Conservation (phyloP, 2,113 vertebrate species). For the Psophia crepitans region DNA sequence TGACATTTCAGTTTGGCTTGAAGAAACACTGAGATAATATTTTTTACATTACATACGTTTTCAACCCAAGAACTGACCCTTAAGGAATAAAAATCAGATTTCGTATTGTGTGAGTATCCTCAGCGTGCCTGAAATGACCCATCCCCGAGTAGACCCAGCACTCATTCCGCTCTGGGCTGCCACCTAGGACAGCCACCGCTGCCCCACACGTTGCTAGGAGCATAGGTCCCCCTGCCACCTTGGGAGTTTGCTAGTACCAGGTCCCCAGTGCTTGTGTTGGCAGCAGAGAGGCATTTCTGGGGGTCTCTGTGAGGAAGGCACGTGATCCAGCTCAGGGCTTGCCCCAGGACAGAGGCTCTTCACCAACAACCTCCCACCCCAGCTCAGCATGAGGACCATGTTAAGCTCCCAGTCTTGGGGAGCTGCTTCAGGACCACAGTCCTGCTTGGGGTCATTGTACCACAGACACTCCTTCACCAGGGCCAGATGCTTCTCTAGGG, state of each 20-base stretch:
- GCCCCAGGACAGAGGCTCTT: neutral
- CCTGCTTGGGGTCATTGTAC: neutral
- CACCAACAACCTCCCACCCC: neutral
- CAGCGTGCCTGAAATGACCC: neutral
- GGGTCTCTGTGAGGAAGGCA: neutral
- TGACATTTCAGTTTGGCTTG: conserved; percentile 11
- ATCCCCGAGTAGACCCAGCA: neutral
- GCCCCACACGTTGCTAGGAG: rapidly evolving
- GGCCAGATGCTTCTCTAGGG: neutral
- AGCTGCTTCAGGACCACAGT: neutral
- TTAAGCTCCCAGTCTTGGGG: neutral
- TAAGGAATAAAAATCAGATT: neutral
- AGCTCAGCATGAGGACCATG: neutral
- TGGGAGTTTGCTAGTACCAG: too few species aligned
- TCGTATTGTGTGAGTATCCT: neutral
- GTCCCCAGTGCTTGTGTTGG: neutral
- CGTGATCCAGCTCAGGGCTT: rapidly evolving
- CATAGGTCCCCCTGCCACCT: neutral
- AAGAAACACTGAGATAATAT: conserved; percentile 4
- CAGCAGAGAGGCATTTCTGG: neutral
- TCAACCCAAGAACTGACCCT: neutral
- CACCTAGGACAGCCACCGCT: neutral
- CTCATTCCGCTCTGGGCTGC: neutral
- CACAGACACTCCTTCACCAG: neutral
- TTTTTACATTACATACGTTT: neutral